Evolutionary conservation across 1,140 invertebrate species (phyloP).

Genomic region (Ooceraea biroi): DNA sequence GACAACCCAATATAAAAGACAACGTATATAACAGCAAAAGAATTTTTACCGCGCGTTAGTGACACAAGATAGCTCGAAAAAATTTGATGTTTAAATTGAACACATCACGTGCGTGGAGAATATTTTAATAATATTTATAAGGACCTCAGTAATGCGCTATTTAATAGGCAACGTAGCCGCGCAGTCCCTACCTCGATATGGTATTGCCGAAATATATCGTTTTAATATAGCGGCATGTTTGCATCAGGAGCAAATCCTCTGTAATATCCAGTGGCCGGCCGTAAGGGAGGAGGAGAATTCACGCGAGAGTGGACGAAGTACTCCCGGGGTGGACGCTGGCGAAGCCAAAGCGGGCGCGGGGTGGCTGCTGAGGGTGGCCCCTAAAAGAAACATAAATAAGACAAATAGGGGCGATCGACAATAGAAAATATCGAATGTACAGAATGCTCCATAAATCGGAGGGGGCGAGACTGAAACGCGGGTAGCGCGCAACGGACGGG

Average conservation of each 20-base stretch:
- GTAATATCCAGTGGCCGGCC: slow-evolving; percentile 74
- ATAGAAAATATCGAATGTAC: slow-evolving; percentile 86
- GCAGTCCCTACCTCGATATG: slow-evolving; percentile 16
- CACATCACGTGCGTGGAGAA: neutral
- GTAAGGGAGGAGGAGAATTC: slow-evolving; percentile 74
- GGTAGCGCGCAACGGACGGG: slow-evolving; percentile 47
- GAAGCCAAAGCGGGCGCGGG: slow-evolving; percentile 73
- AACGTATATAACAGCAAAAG: too few relatives aligned
- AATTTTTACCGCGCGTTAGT: neutral
- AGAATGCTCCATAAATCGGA: slow-evolving; percentile 85
- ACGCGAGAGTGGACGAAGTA: slow-evolving; percentile 71
- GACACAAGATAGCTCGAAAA: neutral
- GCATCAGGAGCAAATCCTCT: slow-evolving; percentile 76
- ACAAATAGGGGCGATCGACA: slow-evolving; percentile 85
- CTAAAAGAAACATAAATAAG: slow-evolving; percentile 87
- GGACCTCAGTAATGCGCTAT: slow-evolving; percentile 17
- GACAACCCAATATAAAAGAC: too few relatives aligned
- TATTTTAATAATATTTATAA: slow-evolving; percentile 47
- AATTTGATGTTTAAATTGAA: neutral
- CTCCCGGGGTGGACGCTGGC: slow-evolving; percentile 78
- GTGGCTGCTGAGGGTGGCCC: slow-evolving; percentile 70
- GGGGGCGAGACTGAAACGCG: slow-evolving; percentile 40
- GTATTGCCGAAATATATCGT: slow-evolving; percentile 76
- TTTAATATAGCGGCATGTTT: slow-evolving; percentile 79
- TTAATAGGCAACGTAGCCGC: slow-evolving; percentile 43